Conservation (phyloP, 2,113 vertebrate genomes). For the Centropus unirufus region DNA sequence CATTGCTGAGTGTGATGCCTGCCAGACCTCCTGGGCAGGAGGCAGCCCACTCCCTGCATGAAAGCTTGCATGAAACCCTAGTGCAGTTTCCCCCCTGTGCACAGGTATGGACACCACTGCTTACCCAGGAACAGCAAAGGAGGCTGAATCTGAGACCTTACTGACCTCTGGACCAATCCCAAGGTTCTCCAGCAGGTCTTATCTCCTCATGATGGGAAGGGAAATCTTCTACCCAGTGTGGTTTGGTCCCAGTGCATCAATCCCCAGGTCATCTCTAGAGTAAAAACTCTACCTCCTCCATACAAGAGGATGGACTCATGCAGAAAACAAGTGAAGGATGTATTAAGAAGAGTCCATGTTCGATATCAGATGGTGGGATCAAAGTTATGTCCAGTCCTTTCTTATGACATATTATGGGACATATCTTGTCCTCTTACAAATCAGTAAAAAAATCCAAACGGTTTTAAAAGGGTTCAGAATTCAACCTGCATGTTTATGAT, state of each 20-base stretch:
- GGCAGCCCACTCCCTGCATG: fast-evolving
- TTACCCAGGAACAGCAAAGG: not conserved
- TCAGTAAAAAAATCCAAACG: not conserved
- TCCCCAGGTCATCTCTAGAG: not conserved
- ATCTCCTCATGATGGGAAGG: not conserved
- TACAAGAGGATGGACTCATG: not conserved
- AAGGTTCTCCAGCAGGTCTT: not conserved
- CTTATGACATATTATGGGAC: not conserved
- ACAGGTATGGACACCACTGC: not conserved
- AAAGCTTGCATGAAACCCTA: fast-evolving
- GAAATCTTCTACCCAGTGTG: not conserved
- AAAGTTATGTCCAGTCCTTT: not conserved
- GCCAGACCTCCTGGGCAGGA: fast-evolving
- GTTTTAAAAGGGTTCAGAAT: not conserved
- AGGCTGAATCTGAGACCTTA: not conserved
- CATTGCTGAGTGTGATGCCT: fast-evolving
- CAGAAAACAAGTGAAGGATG: not conserved
- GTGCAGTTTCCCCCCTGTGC: not conserved
- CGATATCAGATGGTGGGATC: not conserved
- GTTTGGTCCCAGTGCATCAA: not conserved
- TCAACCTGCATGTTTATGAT: not conserved
- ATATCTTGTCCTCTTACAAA: not conserved
- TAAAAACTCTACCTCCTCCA: not conserved
- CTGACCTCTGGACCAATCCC: too few species aligned
- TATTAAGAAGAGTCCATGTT: not conserved